phyloP scores from a whole-genome alignment of 2,888 invertebrate genomes.

The Boloria euphrosyne region DNA sequence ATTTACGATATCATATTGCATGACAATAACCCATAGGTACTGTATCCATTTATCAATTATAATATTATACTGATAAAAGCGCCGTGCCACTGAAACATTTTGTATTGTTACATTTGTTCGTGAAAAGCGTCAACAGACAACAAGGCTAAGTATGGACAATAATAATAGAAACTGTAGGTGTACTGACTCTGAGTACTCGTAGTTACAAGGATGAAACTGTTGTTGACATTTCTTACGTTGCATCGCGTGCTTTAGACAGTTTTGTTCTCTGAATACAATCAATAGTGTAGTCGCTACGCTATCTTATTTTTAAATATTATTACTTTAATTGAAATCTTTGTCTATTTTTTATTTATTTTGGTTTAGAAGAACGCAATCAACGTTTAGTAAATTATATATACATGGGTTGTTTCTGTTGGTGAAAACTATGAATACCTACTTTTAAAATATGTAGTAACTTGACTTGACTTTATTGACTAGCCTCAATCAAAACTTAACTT shows the following conservation, averaged over 20 bases:
- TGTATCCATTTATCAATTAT: slow-evolving; percentile 4
- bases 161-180: background rate
- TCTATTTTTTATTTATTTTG: no score
- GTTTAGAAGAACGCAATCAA: no score
- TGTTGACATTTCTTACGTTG: slow-evolving; percentile 15
- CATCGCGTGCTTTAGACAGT: slow-evolving; percentile 6
- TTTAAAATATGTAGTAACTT: no score
- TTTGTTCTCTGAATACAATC: background rate
- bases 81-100: slow-evolving; percentile 8
- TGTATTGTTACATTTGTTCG: slow-evolving; percentile 8
- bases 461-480: no score
- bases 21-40: background rate
- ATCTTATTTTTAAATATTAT: background rate
- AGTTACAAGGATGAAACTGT: slow-evolving; percentile 1
- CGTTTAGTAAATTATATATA: no score
- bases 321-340: no score
- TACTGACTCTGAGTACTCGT: no score
- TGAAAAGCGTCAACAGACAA: background rate
- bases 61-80: background rate
- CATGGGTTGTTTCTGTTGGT: no score
- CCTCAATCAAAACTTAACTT: no score
- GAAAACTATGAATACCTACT: no score
- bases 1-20: background rate
- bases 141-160: background rate
- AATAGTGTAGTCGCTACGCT: background rate